Conservation (phyloP, 1,140 invertebrate species). For the Alviniconcha marisindica region DNA sequence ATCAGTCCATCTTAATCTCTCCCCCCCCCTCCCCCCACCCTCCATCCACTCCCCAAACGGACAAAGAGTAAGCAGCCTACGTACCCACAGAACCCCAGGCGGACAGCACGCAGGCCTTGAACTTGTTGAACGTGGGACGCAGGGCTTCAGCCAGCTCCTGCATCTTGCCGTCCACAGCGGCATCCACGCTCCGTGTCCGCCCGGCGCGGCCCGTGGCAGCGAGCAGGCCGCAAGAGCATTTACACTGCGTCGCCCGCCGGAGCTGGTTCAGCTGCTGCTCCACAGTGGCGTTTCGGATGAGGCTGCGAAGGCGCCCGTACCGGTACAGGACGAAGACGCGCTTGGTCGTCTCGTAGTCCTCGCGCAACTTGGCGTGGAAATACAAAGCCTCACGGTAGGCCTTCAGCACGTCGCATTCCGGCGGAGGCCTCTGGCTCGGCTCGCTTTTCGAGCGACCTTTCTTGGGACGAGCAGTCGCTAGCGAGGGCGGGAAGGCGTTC, state of each 20-base stretch:
- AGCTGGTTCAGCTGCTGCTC: not conserved
- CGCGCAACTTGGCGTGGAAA: not conserved
- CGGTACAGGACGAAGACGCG: not conserved
- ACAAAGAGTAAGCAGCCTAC: not conserved
- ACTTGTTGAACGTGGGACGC: not conserved
- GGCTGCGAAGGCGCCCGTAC: slow-evolving; percentile 21
- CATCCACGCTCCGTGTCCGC: too few relatives aligned
- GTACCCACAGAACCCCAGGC: not conserved
- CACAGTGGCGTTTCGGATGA: slow-evolving; percentile 25
- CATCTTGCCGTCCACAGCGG: not conserved
- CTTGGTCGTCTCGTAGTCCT: slow-evolving; percentile 21
- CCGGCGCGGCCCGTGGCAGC: too few relatives aligned
- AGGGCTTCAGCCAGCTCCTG: not conserved
- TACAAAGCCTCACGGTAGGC: not conserved
- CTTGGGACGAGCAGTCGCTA: too few relatives aligned
- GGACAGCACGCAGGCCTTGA: not conserved
- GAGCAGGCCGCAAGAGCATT: not conserved
- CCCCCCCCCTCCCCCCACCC: too few relatives aligned
- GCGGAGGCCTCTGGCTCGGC: too few relatives aligned
- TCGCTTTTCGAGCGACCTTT: too few relatives aligned
- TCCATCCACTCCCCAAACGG: too few relatives aligned
- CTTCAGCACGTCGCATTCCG: not conserved
- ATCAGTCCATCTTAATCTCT: too few relatives aligned
- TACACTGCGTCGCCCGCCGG: not conserved
- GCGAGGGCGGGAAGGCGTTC: too few relatives aligned